Evolutionary conservation across 2,888 invertebrate genomes (phyloP).

Genomic region (Syrista parreyssii): DNA sequence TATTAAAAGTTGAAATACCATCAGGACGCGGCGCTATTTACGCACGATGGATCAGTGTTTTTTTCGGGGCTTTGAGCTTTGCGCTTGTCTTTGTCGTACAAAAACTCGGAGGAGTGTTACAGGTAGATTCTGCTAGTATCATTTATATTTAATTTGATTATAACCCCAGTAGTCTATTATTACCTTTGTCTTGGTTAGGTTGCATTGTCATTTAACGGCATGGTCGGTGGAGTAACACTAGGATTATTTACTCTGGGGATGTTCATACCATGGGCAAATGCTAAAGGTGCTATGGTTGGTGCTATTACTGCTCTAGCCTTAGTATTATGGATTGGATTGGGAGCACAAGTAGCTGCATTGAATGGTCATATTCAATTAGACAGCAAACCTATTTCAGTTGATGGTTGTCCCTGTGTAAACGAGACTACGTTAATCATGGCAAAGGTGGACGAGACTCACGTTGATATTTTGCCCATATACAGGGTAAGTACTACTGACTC

Average conservation of each 20-base stretch:
- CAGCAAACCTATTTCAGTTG: constrained; percentile 68
- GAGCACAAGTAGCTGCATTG: constrained; percentile 73
- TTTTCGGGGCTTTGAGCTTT: constrained; percentile 82
- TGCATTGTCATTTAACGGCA: constrained; percentile 88
- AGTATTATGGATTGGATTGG: constrained; percentile 75
- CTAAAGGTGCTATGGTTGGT: constrained; percentile 79
- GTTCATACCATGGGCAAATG: constrained; percentile 88
- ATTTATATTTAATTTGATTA: not conserved
- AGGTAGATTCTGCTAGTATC: constrained; percentile 65
- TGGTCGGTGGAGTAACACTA: constrained; percentile 88
- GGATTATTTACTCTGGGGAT: constrained; percentile 91
- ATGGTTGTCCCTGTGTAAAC: constrained; percentile 69
- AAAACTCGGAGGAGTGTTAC: constrained; percentile 86
- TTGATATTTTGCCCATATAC: constrained; percentile 50
- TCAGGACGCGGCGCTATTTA: constrained; percentile 81
- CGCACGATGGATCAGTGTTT: constrained; percentile 76
- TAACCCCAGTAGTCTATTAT: not conserved
- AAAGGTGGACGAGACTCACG: constrained; percentile 16
- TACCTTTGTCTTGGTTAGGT: constrained; percentile 66
- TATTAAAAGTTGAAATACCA: constrained; percentile 77
- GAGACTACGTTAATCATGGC: constrained; percentile 36
- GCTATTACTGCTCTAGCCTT: constrained; percentile 72
- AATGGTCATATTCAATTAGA: constrained; percentile 63
- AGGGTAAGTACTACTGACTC: constrained; percentile 37
- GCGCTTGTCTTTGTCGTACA: constrained; percentile 88